phyloP scores from a whole-genome alignment of 2,888 invertebrate genomes.

The Pedicia rivosa region DNA sequence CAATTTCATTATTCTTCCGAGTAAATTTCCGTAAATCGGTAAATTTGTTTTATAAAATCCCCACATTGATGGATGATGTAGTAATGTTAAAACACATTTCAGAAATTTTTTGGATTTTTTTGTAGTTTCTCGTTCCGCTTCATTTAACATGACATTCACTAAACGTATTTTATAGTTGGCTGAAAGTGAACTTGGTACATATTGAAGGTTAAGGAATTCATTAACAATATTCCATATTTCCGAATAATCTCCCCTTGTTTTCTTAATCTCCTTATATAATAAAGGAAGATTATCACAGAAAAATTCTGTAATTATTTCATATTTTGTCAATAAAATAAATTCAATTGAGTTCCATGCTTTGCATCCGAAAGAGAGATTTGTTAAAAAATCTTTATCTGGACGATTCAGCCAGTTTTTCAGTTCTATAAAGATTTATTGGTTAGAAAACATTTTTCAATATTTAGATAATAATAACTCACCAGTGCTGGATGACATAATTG shows the following conservation, averaged over 20 bases:
- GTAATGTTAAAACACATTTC: background rate
- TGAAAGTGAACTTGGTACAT: conserved; percentile 13
- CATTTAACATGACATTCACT: background rate
- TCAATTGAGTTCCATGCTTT: conserved; percentile 27
- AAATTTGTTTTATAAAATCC: conserved; percentile 8
- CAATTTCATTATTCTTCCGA: background rate
- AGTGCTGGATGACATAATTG: no score
- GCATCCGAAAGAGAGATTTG: conserved; percentile 23
- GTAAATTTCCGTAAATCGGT: conserved; percentile 1
- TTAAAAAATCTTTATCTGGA: conserved; percentile 17
- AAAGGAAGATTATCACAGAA: conserved; percentile 13
- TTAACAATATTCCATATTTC: conserved; percentile 9
- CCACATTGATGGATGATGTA: conserved; percentile 6
- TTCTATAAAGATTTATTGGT: no score
- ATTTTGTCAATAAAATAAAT: conserved; percentile 21
- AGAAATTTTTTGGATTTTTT: background rate
- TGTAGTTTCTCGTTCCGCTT: background rate
- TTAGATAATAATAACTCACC: no score
- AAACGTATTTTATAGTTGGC: conserved; percentile 14
- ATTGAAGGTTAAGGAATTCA: conserved; percentile 17
- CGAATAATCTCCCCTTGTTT: no score
- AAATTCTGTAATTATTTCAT: conserved; percentile 24
- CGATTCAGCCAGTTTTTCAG: conserved; percentile 23
- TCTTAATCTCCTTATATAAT: no score
- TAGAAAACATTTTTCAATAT: no score